Base-by-base conservation (phyloP, 2,888 invertebrate species). In the Apamea crenata region DNA sequence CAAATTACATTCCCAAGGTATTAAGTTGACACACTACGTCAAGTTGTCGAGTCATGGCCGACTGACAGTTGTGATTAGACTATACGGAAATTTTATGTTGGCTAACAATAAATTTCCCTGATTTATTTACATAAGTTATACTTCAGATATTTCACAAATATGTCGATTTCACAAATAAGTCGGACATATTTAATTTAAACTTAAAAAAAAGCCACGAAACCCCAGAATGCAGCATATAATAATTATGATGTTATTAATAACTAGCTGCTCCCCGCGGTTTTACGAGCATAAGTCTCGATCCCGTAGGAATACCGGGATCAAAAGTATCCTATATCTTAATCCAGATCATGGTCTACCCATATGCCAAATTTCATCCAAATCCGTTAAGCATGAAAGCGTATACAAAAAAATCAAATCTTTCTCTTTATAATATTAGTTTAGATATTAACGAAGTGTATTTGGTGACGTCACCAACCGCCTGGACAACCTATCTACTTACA, bases 401-500 rank as follows among this genome's bases (percentile, higher is more conserved):
- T 50, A 50, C 18, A 18, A 50, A 47, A 36, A 44, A 47, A 47
- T 47, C 4, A 14, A 50, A 50, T 50, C 1, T 18, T 47, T 47
- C 47, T 50, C 50, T 50, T 50, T 50, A 50, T 18, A 50, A 50
- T 18, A 50, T 29, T 47, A 29, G 29, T 68, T 10, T 18, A n/a
- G 21, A 44, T 29, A 68, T 21, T 21, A 44, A 44, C 29, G 7
- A 29, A 32, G 25, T 1, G 56, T 70, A 82, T n/a, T 50, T 40
- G 69, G 32, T 74, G 86, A 76, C 75, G 53, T 74, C 69, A 78
- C 25, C 56, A 25, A 25, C 7, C 56, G 12, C 14, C 44, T 0
- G 2, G 14, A 16, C 29, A 65, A 18, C 40, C 77, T 81, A 85
- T 40, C 80, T 82, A 83, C 72, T 69, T 83, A 80, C 63, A 77